Percentiles rank a stretch among this genome's conserved stretches.
These are phyloP conservation scores for Batillaria attramentaria DNA, from an alignment of 1,140 invertebrate genomes.

Conservation along the genomic window DNA sequence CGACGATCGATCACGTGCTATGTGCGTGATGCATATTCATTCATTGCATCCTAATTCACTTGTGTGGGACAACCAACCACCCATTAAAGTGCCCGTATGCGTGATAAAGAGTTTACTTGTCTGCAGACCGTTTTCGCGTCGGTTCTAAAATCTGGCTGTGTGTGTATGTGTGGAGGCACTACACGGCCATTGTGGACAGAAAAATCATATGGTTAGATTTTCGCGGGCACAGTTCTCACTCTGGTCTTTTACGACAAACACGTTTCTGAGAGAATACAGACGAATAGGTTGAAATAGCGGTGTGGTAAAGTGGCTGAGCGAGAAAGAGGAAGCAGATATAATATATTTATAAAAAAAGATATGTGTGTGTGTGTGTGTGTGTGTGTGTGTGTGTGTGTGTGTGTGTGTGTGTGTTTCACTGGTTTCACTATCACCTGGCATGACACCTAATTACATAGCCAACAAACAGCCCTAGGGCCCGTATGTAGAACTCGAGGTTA, in stretches of 20 bases:
- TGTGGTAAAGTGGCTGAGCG: too few species aligned
- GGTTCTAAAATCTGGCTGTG: neutral
- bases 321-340: neutral
- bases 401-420: neutral
- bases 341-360: neutral
- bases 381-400: conserved; percentile 1
- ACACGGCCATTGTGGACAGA: neutral
- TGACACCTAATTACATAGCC: too few species aligned
- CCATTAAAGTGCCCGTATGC: neutral
- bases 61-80: conserved; percentile 13
- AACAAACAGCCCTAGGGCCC: too few species aligned
- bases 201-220: neutral
- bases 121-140: neutral
- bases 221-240: neutral
- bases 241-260: neutral
- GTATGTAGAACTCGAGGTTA: too few species aligned
- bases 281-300: too few species aligned
- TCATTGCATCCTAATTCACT: conserved; percentile 16
- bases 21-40: conserved; percentile 19
- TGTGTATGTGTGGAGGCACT: neutral
- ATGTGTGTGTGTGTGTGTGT: conserved; percentile 2
- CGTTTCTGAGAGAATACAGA: neutral
- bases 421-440: too few species aligned
- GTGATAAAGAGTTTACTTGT: conserved; percentile 2
- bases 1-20: neutral